A percentile compares a stretch with the other conserved stretches of the same genome.
Conservation (phyloP, 2,888 invertebrate species). For the Caenorhabditis doughertyi region DNA sequence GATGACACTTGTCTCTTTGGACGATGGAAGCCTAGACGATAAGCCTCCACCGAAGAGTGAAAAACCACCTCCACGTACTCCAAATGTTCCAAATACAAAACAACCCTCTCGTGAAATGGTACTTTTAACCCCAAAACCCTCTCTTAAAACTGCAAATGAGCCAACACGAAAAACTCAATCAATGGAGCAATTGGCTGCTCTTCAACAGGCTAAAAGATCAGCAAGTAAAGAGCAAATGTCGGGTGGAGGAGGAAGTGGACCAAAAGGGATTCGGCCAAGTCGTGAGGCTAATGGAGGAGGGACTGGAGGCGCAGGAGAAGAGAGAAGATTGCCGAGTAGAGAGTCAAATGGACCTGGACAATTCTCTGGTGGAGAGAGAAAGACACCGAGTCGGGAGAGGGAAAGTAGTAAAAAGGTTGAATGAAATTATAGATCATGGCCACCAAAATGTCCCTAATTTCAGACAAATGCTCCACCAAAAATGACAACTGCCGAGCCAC, state of each 20-base stretch:
- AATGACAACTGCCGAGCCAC: constrained; percentile 14
- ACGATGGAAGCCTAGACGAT: constrained; percentile 7
- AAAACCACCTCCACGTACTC: background rate
- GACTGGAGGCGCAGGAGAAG: too few relatives aligned
- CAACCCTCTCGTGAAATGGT: constrained; percentile 7
- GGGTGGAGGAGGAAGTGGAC: background rate
- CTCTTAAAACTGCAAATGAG: constrained; percentile 15
- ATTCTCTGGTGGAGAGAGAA: constrained; percentile 6
- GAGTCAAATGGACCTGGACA: background rate
- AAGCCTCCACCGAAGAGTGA: constrained; percentile 1
- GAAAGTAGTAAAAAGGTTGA: constrained; percentile 3
- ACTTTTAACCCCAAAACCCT: constrained; percentile 15
- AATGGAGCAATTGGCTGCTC: background rate
- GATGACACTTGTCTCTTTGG: background rate
- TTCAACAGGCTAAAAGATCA: background rate
- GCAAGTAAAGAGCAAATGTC: background rate
- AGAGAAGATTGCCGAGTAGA: background rate
- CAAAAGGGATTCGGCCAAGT: too few relatives aligned
- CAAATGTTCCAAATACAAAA: background rate
- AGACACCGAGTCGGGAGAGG: constrained; percentile 1
- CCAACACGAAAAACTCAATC: background rate
- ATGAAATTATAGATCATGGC: too few relatives aligned
- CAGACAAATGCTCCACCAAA: constrained; percentile 1
- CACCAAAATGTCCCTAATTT: background rate
- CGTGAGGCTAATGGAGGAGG: background rate